Evolutionary conservation across 2,888 invertebrate species (phyloP).

Genomic region (Cephus pygmeus): DNA sequence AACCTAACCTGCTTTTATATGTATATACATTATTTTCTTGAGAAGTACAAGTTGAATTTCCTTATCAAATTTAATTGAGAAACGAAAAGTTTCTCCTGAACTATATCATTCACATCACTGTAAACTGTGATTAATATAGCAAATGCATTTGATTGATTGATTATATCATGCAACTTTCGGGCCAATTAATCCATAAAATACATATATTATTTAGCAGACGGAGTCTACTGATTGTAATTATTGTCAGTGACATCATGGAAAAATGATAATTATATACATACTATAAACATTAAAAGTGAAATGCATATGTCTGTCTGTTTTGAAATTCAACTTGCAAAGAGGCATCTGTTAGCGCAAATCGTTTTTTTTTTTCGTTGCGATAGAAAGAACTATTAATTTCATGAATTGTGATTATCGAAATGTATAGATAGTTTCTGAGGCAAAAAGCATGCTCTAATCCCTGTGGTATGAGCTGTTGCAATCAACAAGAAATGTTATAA

Average conservation of each 20-base stretch:
- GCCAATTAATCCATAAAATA: no score
- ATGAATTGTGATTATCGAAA: not conserved
- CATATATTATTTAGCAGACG: no score
- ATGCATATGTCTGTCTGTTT: not conserved
- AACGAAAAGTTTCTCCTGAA: not conserved
- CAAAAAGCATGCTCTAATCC: conserved; percentile 58
- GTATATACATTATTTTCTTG: not conserved
- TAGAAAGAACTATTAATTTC: not conserved
- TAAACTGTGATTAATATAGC: no score
- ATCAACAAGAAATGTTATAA: not conserved
- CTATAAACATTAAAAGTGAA: not conserved
- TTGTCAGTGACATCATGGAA: not conserved
- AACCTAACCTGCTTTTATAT: not conserved
- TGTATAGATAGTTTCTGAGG: not conserved
- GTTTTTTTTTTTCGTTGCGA: not conserved
- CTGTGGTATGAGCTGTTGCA: conserved; percentile 52
- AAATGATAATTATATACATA: no score
- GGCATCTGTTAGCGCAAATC: not conserved
- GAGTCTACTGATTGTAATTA: not conserved
- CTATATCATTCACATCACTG: no score
- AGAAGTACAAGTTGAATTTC: not conserved
- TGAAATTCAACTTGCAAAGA: not conserved
- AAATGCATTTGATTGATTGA: no score
- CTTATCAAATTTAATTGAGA: not conserved
- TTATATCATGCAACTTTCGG: not conserved